These are phyloP conservation scores for Trachops cirrhosus DNA, from an alignment of 2,797 vertebrate genomes.

Conservation along the genomic window DNA sequence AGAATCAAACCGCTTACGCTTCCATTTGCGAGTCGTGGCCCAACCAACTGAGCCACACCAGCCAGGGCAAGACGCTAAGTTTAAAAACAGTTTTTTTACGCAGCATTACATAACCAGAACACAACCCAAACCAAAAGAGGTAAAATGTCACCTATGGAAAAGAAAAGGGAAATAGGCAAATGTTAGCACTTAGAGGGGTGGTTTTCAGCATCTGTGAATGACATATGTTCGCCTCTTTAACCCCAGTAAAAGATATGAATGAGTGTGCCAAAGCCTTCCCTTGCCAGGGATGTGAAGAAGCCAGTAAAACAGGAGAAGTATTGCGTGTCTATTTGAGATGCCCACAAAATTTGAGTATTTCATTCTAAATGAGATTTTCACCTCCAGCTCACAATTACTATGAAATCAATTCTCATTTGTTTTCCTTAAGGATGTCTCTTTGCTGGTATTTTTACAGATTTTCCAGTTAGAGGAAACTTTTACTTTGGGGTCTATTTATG, in stretches of 20 bases:
- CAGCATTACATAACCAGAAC: neutral
- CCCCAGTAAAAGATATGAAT: neutral
- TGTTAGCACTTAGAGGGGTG: neutral
- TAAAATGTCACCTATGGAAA: neutral
- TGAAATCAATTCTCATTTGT: neutral
- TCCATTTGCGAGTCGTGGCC: neutral
- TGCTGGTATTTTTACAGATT: neutral
- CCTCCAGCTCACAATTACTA: neutral
- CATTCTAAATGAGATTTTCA: slow-evolving; percentile 11
- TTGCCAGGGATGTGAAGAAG: neutral
- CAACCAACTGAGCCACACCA: neutral
- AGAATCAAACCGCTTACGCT: neutral
- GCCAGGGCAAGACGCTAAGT: neutral
- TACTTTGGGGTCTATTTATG: neutral
- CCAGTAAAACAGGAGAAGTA: neutral
- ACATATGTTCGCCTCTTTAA: neutral
- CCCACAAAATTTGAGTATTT: neutral
- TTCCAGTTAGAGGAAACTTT: neutral
- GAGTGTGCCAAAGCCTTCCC: neutral
- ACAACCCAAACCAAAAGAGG: neutral
- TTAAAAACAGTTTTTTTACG: neutral
- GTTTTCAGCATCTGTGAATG: neutral
- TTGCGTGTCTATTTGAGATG: neutral
- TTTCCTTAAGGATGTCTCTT: neutral
- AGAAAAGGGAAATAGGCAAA: neutral